Evolutionary conservation across 2,797 vertebrate genomes (phyloP).

Genomic region (Cirrhinus molitorella): DNA sequence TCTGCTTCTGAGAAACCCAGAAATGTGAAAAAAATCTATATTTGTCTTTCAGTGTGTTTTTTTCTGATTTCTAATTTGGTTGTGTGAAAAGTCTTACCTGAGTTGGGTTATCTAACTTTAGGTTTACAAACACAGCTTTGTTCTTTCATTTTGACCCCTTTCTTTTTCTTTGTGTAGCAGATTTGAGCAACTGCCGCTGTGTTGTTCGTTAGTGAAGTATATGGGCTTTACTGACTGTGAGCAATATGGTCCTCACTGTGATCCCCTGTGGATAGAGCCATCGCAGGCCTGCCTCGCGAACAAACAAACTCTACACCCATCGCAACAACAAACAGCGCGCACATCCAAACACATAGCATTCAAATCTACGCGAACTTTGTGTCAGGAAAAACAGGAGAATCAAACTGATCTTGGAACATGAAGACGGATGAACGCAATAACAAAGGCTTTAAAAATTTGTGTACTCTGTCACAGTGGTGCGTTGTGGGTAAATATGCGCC

Average conservation of each 20-base stretch:
- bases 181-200: slow-evolving; percentile 46
- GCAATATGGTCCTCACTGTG: slow-evolving; percentile 43
- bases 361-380: neutral
- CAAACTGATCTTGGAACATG: slow-evolving; percentile 47
- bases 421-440: slow-evolving; percentile 64
- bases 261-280: slow-evolving; percentile 61
- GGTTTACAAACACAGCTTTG: neutral
- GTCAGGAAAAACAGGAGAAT: slow-evolving; percentile 46
- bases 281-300: slow-evolving; percentile 55
- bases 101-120: neutral
- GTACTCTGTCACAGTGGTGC: slow-evolving; percentile 52
- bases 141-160: slow-evolving; percentile 28
- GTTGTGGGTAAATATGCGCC: slow-evolving; percentile 60
- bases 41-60: too few relatives aligned
- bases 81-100: neutral
- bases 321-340: neutral
- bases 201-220: slow-evolving; percentile 58
- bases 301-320: slow-evolving; percentile 36
- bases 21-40: too few relatives aligned
- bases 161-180: slow-evolving; percentile 27
- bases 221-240: slow-evolving; percentile 58
- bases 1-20: too few relatives aligned
- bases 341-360: neutral
- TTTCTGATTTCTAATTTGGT: too few relatives aligned
- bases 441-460: slow-evolving; percentile 56